Evolutionary conservation across 1,140 invertebrate genomes (phyloP).

Genomic region (Heliconius congener): DNA sequence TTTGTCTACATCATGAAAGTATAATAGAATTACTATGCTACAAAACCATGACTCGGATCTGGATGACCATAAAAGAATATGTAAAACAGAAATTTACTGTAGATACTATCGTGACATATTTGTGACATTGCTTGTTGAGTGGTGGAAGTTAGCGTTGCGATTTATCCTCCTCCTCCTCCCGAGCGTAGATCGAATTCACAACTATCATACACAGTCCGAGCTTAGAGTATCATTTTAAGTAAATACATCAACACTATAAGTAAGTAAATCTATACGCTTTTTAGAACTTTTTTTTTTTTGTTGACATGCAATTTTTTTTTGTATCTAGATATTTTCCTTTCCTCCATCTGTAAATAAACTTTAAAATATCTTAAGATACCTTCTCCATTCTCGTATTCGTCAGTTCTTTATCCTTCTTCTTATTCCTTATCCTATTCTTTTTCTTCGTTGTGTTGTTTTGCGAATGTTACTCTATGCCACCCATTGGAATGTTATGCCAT

Average conservation of each 20-base stretch:
- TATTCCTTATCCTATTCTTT: background rate
- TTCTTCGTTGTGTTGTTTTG: background rate
- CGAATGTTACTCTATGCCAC: background rate
- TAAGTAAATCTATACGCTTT: too few relatives aligned
- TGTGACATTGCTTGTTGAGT: background rate
- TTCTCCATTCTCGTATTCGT: background rate
- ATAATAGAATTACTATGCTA: conserved; percentile 20
- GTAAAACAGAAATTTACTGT: background rate
- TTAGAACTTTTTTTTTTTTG: too few relatives aligned
- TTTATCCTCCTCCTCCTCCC: too few relatives aligned
- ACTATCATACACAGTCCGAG: too few relatives aligned
- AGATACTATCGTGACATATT: background rate
- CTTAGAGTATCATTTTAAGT: too few relatives aligned
- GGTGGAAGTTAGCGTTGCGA: background rate
- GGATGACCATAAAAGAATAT: conserved; percentile 13
- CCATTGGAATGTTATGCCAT: background rate
- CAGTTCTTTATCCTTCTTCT: background rate
- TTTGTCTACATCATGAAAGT: conserved; percentile 12
- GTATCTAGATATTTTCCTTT: too few relatives aligned
- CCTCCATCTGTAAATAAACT: too few relatives aligned
- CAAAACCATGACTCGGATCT: conserved; percentile 2
- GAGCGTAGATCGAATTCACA: too few relatives aligned
- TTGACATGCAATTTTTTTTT: too few relatives aligned
- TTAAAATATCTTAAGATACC: too few relatives aligned
- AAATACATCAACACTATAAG: too few relatives aligned